Percentiles rank a stretch among this genome's conserved stretches.
Conservation (phyloP, 2,113 vertebrate species). For the Catharus fuscescens region DNA sequence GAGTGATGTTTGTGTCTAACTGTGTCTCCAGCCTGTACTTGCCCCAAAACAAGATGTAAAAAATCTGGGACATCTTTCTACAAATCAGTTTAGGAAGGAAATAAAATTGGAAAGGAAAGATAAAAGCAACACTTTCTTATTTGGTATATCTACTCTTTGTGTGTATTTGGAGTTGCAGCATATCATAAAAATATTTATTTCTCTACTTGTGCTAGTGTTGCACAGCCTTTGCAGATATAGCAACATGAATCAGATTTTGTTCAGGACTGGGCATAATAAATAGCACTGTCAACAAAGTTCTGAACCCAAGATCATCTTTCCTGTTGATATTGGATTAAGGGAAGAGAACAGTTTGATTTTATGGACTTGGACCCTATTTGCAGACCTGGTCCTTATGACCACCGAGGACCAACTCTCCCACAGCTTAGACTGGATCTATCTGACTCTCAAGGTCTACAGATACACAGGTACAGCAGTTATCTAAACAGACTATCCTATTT, state of each 20-base stretch:
- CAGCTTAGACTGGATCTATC: not conserved
- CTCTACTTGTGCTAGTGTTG: not conserved
- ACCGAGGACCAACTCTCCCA: not conserved
- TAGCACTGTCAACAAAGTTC: slow-evolving; percentile 26
- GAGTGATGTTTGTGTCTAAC: not conserved
- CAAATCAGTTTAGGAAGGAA: not conserved
- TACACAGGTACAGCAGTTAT: not conserved
- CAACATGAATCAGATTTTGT: not conserved
- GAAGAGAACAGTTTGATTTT: not conserved
- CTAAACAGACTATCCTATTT: not conserved
- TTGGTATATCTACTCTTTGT: not conserved
- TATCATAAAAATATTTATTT: not conserved
- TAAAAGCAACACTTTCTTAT: not conserved
- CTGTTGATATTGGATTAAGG: not conserved
- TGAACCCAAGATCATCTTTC: not conserved
- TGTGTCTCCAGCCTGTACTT: not conserved
- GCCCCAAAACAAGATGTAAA: not conserved
- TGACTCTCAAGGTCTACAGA: not conserved
- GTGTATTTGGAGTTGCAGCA: not conserved
- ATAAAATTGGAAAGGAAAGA: not conserved
- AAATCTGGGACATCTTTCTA: not conserved
- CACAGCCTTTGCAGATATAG: not conserved
- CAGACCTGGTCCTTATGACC: not conserved
- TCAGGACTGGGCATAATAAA: not conserved
- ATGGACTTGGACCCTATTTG: not conserved